Conservation (phyloP, 1,140 invertebrate species). For the Caenorhabditis inopinata region DNA sequence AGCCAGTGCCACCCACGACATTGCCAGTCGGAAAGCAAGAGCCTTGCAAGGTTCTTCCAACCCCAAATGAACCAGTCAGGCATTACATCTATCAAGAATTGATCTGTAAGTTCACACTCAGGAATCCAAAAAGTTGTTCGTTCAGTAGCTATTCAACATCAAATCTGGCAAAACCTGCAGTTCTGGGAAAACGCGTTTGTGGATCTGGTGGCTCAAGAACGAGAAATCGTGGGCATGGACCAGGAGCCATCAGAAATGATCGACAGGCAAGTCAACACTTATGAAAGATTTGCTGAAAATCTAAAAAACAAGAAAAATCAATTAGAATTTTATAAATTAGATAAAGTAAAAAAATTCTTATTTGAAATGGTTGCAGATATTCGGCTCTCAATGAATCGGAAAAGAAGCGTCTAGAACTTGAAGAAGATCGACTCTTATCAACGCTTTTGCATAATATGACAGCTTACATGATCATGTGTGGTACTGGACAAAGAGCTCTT, state of each 20-base stretch:
- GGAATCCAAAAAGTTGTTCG: neutral
- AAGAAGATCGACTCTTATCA: constrained; percentile 92
- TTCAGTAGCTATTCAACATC: constrained; percentile 71
- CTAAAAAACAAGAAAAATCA: too few species aligned
- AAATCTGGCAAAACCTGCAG: constrained; percentile 98
- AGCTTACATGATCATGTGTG: constrained; percentile 84
- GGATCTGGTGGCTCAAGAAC: constrained; percentile 95
- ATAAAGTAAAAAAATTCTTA: neutral
- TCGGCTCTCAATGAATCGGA: constrained; percentile 89
- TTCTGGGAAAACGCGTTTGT: constrained; percentile 99
- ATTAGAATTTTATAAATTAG: neutral
- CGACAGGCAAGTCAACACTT: constrained; percentile 81
- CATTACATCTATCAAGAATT: constrained; percentile 59
- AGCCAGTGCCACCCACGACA: constrained; percentile 4
- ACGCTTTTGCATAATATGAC: constrained; percentile 94
- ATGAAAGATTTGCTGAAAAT: too few species aligned
- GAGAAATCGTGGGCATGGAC: constrained; percentile 99
- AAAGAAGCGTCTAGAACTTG: constrained; percentile 90
- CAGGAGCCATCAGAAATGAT: constrained; percentile 98
- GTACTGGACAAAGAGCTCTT: constrained; percentile 51
- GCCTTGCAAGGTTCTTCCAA: constrained; percentile 28
- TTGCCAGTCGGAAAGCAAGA: constrained; percentile 30
- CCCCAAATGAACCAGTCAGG: constrained; percentile 42
- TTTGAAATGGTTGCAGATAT: too few species aligned
- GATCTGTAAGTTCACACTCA: constrained; percentile 42